Evolutionary conservation across 2,797 vertebrate species (phyloP), one percentile per base, ranked within the genome.

Genomic region (Silurus lanzhouensis): DNA sequence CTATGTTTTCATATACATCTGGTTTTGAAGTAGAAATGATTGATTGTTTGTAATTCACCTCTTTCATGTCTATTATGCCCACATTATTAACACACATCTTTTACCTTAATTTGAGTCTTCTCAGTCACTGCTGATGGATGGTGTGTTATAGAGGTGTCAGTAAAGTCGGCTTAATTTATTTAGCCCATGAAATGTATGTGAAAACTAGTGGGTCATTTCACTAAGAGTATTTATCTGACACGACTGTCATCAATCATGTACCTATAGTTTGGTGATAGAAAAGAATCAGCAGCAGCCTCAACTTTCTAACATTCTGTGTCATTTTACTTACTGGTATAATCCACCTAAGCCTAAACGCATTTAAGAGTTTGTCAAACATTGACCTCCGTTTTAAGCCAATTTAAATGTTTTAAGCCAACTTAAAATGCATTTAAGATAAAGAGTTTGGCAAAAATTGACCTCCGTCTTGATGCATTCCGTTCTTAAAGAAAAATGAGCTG

Each of bases 221-320:
- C 17, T 6, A 57, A 75, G 72, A 27, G 71, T 48, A 72, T 13
- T 48, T 44, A 72, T 12, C 5, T 72, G 71, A 72, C 20, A n/a
- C 2, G 7, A 57, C 14, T 17, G 25, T 57, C 74, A 76, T 38
- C 17, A 3, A 31, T 76, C 27, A 76, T 58, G 3, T 60, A 58
- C 58, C 57, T 60, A 77, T 17, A 77, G 25, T 77, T 77, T 77
- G 8, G 17, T 31, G 55, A 77, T 77, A 60, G 9, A 77, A 77
- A 77, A 5, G 19, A 78, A 61, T 38, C 31, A 38, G 57, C 57
- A 75, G 25, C 48, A 57, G 48, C 48, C 2, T 52, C 44, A n/a
- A 15, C 22, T 74, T 74, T 22, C 20, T 71, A 20, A 70, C 31
- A 22, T 12, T 46, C 1, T 13, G 8, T 75, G 13, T 55, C 15